Base-by-base conservation (phyloP, 2,888 invertebrate species). In the Mythimna vitellina region DNA sequence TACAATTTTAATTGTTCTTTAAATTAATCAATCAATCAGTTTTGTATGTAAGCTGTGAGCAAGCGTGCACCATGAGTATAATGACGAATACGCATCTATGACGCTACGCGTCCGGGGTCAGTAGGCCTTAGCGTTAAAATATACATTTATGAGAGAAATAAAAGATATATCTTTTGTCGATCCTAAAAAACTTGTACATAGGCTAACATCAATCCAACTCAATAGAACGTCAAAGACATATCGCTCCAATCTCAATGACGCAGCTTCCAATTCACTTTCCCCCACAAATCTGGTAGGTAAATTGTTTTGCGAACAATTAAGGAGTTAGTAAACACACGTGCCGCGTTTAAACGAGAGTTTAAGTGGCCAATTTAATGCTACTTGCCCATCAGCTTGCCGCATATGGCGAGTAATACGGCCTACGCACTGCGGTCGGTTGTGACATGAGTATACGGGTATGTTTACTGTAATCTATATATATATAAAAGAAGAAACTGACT, bases 361-460 rank as follows among this genome's bases (percentile, higher is more conserved):
- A 93, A 90, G 89, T 92, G 89, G 91, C 89, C 90, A 93, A 92
- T 92, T 91, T 89, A 87, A 85, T 87, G 85, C 86, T 80, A 85
- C 88, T 86, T 89, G 93, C 90, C 92, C 93, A 92, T 93, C 92
- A 88, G 85, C 76, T 80, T 67, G 78, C 91, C 92, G 68, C 87
- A 89, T 93, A 93, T 88, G 93, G 95, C 64, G 67, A 89, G 88
- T 87, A 92, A 89, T 92, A 92, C 92, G 82, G 93, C 95, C 96
- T 91, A 95, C 95, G 93, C 94, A 79, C 78, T 80, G 88, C 88
- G 88, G 63, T 81, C 86, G 85, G 60, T 82, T 87, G 86, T 80
- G 85, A 76, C 87, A 86, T 76, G 68, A 29, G 38, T 58, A 38
- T 56, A 20, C 35, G 17, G 62, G 4, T 63, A 58, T 49, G 66